Evolutionary conservation across 2,797 vertebrate species (phyloP).

Genomic region (Sebastes hubbsi): DNA sequence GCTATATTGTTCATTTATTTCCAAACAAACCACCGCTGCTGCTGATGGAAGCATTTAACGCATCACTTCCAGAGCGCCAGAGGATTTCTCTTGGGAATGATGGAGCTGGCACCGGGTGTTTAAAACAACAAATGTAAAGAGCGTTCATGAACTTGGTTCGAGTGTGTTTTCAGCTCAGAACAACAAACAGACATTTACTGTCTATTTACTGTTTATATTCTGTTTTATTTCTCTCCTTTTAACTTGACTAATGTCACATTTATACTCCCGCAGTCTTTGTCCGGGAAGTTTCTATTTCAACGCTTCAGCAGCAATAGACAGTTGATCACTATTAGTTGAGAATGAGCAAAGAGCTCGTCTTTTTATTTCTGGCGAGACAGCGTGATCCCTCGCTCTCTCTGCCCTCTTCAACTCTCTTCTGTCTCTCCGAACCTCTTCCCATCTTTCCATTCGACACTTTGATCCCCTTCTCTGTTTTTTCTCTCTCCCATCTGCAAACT

Average conservation of each 20-base stretch:
- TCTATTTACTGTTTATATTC: neutral
- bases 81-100: constrained; percentile 51
- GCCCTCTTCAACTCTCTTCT: constrained; percentile 14
- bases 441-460: constrained; percentile 47
- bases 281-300: constrained; percentile 10
- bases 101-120: constrained; percentile 18
- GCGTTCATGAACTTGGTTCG: constrained; percentile 1
- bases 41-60: constrained; percentile 45
- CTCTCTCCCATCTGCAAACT: constrained; percentile 46
- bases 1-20: constrained; percentile 52
- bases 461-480: constrained; percentile 41
- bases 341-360: constrained; percentile 46
- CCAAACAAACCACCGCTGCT: constrained; percentile 35
- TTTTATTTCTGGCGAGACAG: constrained; percentile 42
- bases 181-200: neutral
- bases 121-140: constrained; percentile 44
- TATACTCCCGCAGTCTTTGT: neutral
- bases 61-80: constrained; percentile 33
- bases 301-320: constrained; percentile 21
- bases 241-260: neutral
- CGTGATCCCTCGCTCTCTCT: constrained; percentile 40
- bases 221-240: neutral
- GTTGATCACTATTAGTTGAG: constrained; percentile 42
- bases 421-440: constrained; percentile 30
- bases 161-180: neutral